Conservation (phyloP, 2,113 vertebrate genomes). For the Rhinoderma darwinii region DNA sequence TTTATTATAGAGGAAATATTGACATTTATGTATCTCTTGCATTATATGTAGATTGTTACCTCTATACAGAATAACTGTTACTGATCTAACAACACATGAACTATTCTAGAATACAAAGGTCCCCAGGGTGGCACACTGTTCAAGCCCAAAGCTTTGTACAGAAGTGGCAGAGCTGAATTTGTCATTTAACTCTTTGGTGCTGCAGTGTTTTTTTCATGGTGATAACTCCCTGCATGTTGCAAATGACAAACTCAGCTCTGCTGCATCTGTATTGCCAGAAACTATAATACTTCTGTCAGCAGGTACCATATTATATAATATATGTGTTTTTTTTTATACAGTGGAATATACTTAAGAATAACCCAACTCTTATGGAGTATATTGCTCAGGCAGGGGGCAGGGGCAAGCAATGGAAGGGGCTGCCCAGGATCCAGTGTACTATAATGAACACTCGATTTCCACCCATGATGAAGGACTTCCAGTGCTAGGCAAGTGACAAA, state of each 20-base stretch:
- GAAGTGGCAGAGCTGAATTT: neutral
- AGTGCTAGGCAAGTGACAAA: neutral
- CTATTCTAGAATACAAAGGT: slow-evolving; percentile 6
- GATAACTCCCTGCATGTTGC: neutral
- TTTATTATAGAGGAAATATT: neutral
- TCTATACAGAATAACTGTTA: neutral
- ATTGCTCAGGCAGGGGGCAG: neutral
- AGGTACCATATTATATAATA: too few species aligned
- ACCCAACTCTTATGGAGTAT: neutral
- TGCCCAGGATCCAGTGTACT: neutral
- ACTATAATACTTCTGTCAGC: neutral
- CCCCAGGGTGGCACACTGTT: neutral
- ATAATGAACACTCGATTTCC: neutral
- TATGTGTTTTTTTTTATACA: neutral
- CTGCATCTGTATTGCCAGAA: neutral
- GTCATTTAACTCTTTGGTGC: slow-evolving; percentile 20
- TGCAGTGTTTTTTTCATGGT: neutral
- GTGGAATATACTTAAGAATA: neutral
- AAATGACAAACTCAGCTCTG: neutral
- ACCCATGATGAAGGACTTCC: neutral
- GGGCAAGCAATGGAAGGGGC: neutral
- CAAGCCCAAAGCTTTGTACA: neutral
- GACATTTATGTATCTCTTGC: neutral
- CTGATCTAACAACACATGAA: neutral
- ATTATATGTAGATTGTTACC: neutral